Conservation (phyloP, 2,888 invertebrate genomes). For the Lithodes maja region DNA sequence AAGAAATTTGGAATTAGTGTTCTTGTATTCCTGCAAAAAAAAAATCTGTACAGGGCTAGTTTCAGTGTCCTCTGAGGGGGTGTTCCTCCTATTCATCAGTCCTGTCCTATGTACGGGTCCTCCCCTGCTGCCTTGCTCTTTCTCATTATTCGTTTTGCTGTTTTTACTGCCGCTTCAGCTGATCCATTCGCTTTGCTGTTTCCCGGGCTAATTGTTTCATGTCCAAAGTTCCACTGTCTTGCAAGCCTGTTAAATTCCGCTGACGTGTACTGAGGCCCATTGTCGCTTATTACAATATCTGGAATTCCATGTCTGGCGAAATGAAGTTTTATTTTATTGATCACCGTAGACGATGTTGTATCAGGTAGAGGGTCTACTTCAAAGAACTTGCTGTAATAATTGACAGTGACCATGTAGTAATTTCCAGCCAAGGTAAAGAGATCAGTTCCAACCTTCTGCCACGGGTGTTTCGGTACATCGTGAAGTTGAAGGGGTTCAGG, state of each 20-base stretch:
- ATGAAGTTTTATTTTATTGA: conserved; percentile 5
- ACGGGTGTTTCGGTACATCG: not conserved
- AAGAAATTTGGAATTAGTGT: too few species aligned
- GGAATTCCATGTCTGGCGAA: conserved; percentile 21
- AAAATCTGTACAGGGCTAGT: too few species aligned
- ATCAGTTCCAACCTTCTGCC: conserved; percentile 10
- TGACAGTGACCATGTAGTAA: not conserved
- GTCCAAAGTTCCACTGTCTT: not conserved
- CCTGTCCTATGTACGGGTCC: not conserved
- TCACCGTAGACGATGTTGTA: not conserved
- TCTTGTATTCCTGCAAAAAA: too few species aligned
- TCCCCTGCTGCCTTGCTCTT: not conserved
- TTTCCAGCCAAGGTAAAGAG: not conserved
- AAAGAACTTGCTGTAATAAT: conserved; percentile 9
- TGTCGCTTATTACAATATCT: not conserved
- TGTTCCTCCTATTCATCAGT: too few species aligned
- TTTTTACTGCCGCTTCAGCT: conserved; percentile 11
- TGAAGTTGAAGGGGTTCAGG: conserved; percentile 6
- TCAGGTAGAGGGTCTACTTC: conserved; percentile 23
- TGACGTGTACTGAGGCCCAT: conserved; percentile 19
- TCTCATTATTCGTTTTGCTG: not conserved
- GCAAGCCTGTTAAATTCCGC: not conserved
- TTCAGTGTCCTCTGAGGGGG: too few species aligned
- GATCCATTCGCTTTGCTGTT: conserved; percentile 19
- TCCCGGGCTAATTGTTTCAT: conserved; percentile 14